Base-by-base conservation (phyloP, 2,797 vertebrate species). In the Pseudopleuronectes americanus region DNA sequence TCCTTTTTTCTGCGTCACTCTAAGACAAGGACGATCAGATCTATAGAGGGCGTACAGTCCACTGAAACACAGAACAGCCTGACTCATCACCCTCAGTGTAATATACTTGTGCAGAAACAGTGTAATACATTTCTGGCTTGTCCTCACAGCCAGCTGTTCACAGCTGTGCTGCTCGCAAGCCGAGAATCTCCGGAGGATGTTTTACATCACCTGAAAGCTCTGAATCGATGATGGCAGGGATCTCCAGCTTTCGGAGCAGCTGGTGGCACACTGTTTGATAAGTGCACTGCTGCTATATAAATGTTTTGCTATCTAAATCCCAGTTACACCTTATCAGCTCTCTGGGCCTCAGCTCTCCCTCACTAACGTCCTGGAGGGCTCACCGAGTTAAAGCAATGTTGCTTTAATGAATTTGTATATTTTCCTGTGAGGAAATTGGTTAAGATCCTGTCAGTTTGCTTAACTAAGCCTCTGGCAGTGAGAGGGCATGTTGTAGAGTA, bases 371-470 rank as follows among this genome's bases (percentile, higher is more conserved):
- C 62, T 54, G 0, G 0, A 6, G 36, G 68, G 22, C 57, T 76
- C 17, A 28, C 59, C 13, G 49, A 23, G 52, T 60, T 8, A 68
- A 60, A 63, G 49, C 14, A 8, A 14, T 66, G 74, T 74, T 85
- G 51, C 17, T 81, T 72, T 79, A 80, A 74, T 67, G 48, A 59
- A 53, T 79, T 68, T 38, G 31, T 57, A 77, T 59, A 55, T 84
- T 57, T 72, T 64, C 68, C 71, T 81, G 53, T 31, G 49, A 83
- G 84, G 83, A 86, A 78, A 83, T 87, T 74, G 70, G 64, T 79
- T 76, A 68, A 77, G 73, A 68, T 70, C 71, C 22, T 23, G 28
- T 52, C 23, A 8, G 72, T 80, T 83, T 84, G 55, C 63, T 64
- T 70, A 74, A 10, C 74, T 84, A 68, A 80, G 75, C 84, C 48